These are phyloP conservation scores for Baccha elongata DNA, from an alignment of 2,888 invertebrate species.

Conservation along the genomic window DNA sequence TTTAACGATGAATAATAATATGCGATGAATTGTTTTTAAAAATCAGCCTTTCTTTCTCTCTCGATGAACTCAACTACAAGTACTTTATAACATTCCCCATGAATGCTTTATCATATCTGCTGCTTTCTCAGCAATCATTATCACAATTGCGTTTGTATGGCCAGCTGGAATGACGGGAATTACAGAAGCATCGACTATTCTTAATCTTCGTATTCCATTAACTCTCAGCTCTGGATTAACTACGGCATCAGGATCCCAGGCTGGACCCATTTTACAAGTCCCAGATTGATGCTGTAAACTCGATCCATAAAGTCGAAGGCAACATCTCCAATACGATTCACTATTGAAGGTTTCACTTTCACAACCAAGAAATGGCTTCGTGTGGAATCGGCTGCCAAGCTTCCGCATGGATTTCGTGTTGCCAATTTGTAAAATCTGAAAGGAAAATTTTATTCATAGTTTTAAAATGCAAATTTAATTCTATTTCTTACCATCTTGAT, in stretches of 20 bases:
- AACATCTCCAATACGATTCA: constrained; percentile 90
- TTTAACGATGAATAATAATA: too few species aligned
- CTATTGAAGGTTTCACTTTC: constrained; percentile 85
- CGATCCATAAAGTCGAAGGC: constrained; percentile 87
- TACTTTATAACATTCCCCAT: constrained; percentile 79
- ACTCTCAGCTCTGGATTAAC: constrained; percentile 86
- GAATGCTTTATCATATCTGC: constrained; percentile 84
- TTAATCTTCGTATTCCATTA: constrained; percentile 83
- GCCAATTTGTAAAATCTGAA: constrained; percentile 84
- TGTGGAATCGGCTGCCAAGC: constrained; percentile 83
- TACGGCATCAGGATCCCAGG: constrained; percentile 84
- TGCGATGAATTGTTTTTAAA: not conserved
- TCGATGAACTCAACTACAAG: not conserved
- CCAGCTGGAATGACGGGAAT: constrained; percentile 85
- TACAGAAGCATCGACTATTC: constrained; percentile 85
- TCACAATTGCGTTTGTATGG: constrained; percentile 84
- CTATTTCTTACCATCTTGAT: constrained; percentile 85
- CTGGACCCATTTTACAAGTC: constrained; percentile 88
- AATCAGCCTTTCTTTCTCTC: constrained; percentile 24
- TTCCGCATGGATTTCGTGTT: constrained; percentile 84
- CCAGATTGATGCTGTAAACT: constrained; percentile 88
- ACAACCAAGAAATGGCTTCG: constrained; percentile 87
- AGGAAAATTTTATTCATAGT: constrained; percentile 44
- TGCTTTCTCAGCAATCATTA: constrained; percentile 86
- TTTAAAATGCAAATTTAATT: not conserved